Conservation (phyloP, 2,888 invertebrate species). For the Polylopha cassiicola region DNA sequence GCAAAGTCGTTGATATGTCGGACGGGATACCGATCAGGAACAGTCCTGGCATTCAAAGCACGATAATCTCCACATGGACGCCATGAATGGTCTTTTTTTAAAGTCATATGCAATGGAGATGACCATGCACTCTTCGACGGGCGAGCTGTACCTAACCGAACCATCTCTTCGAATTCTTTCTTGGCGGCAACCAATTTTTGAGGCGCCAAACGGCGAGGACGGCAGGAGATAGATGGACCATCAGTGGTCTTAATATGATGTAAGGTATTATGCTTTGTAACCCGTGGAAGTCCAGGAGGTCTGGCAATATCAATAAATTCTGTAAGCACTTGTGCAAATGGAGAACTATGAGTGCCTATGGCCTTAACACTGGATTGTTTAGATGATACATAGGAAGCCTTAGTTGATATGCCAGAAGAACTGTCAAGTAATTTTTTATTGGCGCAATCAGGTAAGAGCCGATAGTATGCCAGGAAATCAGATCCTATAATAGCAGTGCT, state of each 20-base stretch:
- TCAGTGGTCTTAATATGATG: neutral
- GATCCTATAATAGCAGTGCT: conserved; percentile 18
- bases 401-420: conserved; percentile 2
- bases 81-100: neutral
- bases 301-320: neutral
- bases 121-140: neutral
- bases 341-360: neutral
- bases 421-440: conserved; percentile 10
- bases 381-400: neutral
- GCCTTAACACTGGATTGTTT: conserved; percentile 18
- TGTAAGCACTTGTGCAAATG: neutral
- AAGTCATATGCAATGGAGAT: neutral
- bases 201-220: neutral
- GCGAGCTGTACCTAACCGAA: neutral
- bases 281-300: neutral
- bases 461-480: conserved; percentile 18
- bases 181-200: neutral
- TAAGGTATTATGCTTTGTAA: neutral
- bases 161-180: neutral
- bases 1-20: too few relatives aligned
- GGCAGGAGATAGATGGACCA: neutral
- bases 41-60: neutral
- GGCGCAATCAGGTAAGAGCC: conserved; percentile 21
- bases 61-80: conserved; percentile 1
- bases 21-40: neutral